A percentile compares a stretch with the other conserved stretches of the same genome.
These are phyloP conservation scores for Blastobasis lacticolella DNA, from an alignment of 2,888 invertebrate species.

Conservation along the genomic window DNA sequence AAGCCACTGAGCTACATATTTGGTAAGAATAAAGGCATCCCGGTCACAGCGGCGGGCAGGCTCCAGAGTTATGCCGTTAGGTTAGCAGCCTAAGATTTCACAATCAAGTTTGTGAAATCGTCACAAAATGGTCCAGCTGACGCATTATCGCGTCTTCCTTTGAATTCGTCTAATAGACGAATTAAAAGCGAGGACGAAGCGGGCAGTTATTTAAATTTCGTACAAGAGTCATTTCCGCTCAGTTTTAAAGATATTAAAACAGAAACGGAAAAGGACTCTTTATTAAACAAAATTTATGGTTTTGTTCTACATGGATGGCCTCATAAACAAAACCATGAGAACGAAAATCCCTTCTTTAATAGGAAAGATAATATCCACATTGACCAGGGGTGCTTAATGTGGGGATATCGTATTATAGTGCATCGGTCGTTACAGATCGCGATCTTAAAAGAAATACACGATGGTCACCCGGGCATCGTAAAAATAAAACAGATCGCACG, in stretches of 20 bases:
- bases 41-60: constrained; percentile 3
- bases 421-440: constrained; percentile 6
- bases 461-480: constrained; percentile 14
- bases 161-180: too few species aligned
- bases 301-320: constrained; percentile 13
- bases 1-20: background rate
- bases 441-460: constrained; percentile 15
- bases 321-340: background rate
- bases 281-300: constrained; percentile 8
- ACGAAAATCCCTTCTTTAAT: constrained; percentile 2
- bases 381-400: constrained; percentile 13
- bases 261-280: background rate
- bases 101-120: constrained; percentile 2
- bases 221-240: too few species aligned
- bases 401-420: constrained; percentile 14
- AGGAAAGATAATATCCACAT: constrained; percentile 4
- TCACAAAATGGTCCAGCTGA: background rate
- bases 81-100: constrained; percentile 6
- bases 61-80: constrained; percentile 8
- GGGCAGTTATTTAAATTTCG: too few species aligned
- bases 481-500: constrained; percentile 19
- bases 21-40: constrained; percentile 3
- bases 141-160: background rate
- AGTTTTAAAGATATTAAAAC: too few species aligned
- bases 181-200: too few species aligned